Evolutionary conservation across 2,888 invertebrate species (phyloP), one percentile per base, ranked within the genome.

Genomic region (Hemistola chrysoprasaria): DNA sequence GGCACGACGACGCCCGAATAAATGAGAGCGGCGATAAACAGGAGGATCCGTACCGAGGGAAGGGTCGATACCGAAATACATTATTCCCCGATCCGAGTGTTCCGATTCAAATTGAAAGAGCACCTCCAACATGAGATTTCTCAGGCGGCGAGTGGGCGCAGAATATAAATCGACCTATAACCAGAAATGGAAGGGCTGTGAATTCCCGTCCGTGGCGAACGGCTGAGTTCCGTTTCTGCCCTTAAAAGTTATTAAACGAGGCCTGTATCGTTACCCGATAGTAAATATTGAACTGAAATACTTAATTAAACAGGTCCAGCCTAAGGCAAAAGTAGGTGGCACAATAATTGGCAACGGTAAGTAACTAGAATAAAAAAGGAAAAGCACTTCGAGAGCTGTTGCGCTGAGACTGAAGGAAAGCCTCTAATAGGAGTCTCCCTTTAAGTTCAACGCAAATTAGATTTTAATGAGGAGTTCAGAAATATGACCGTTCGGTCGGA

Each of bases 101-200:
- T 87, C 86, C 87, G 87, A 86, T 88, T 88, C 87, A 88, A 88
- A 88, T 88, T 87, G 88, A 88, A 88, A 88, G 88, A 88, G 88
- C 88, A 86, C 86, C 86, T 84, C 80, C 83, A 82, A 87, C 88
- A 86, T 83, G 84, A 88, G 87, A 88, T 88, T 87, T 86, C 85
- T 87, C 80, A 82, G 87, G 74, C 86, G 82, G 85, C 83, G 86
- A 86, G 85, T 86, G 84, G 85, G 86, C 81, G 78, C 83, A 79
- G 87, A 88, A 88, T 87, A 88, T 88, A 88, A 87, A 88, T 88
- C 85, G 86, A 75, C 85, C 80, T 80, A 88, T 88, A 88, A 86
- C 85, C 80, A 83, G 84, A 80, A 83, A 82, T 82, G 78, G 81
- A 82, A 85, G 80, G 79, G 77, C 80, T 80, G 79, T 76, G 82